Base-by-base conservation (phyloP, 1,140 invertebrate genomes). In the Tetraneura akinire region DNA sequence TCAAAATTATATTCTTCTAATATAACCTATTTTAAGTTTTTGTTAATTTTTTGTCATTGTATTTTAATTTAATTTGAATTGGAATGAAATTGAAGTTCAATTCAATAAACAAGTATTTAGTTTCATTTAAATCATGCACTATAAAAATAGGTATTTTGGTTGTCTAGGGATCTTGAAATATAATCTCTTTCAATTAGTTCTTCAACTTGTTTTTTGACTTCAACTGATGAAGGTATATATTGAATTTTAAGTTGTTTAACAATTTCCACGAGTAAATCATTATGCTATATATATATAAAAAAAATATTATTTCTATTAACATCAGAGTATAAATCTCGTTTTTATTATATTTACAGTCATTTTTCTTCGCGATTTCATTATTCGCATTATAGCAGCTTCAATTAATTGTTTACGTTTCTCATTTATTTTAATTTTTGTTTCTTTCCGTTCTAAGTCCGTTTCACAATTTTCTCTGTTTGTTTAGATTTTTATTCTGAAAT, bases 351-450 rank as follows among this genome's bases (percentile, higher is more conserved):
- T 85, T 87, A 93, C 92, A 85, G 92, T 87, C 90, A 99, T 93
- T 84, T 92, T 92, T 89, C 98, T 98, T 80, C 98, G 90, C 32
- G 96, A 95, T 88, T 99, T 99, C 98, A 99, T 99, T 84, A 99
- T 98, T 84, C 98, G 91, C 66, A 99, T 98, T 85, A 99, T 98
- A 55, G 98, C 97, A 55, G 98, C 98, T 89, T 99, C 98, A 82
- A 99, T 99, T 88, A 99, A 98, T 86, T 99, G 97, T 87, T 99
- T 99, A 81, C 98, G 90, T 87, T 99, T 98, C 87, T 99, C 98
- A 85, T 99, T 98, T 85, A 94, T 92, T 88, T 99, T 99, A 84
- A 91, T 97, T 83, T 96, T 90, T 0, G 97, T 99, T 88, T 99
- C 98, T 86, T 95, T 93, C 81, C 98, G 90, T 86, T 99, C 98